Base-by-base conservation (phyloP, 2,888 invertebrate genomes). In the Dicycla oo region DNA sequence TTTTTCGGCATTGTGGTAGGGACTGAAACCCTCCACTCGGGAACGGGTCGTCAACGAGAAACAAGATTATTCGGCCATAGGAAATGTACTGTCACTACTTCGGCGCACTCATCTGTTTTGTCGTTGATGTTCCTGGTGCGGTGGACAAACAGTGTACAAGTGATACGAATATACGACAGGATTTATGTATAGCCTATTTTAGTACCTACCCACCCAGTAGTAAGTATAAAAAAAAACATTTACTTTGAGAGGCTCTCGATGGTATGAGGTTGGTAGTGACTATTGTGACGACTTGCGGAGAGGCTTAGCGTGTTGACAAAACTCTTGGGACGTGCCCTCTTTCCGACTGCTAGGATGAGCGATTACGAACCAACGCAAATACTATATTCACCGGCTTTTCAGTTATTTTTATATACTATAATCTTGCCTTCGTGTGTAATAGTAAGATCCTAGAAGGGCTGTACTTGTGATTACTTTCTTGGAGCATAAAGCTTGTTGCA, bases 241-340 rank as follows among this genome's bases (percentile, higher is more conserved):
- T 67, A 69, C 74, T 71, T 77, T 62, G 63, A 79, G 75, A 65
- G 75, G 65, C 70, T 77, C 73, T 82, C 51, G 61, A 71, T 61
- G 63, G 67, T 38, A 68, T 69, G 66, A 72, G 64, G 73, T 79
- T 69, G 68, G 63, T 75, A 84, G 79, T 75, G 84, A 84, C 88
- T 86, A 87, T 86, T 85, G 85, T 82, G 78, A 80, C 82, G 79
- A 78, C 80, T 74, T 81, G 73, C 58, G 68, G 82, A 86, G 88
- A 81, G 86, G 88, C 91, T 91, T 91, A 87, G 82, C 78, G 69
- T 93, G 86, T 93, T 93, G 89, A 91, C 90, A 84, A 47, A 88
- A 78, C 91, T 88, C 93, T 93, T 81, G 76, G 88, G 82, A 90
- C 93, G 93, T 93, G 93, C 91, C 83, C 75, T 65, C 69, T 74